Conservation (phyloP, 2,888 invertebrate genomes). For the Campopleginae sp. region DNA sequence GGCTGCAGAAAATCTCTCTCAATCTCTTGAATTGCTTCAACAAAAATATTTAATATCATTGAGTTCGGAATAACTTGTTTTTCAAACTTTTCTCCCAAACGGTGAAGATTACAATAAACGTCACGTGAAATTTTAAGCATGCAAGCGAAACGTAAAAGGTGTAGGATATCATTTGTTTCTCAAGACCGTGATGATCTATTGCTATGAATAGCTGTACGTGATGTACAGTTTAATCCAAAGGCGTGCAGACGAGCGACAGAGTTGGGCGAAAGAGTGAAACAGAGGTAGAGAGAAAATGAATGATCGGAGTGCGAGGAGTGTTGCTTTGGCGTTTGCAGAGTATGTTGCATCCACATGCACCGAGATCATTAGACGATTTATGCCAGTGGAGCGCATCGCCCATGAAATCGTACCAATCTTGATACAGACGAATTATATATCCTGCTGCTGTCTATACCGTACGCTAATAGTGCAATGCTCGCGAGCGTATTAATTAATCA, state of each 20-base stretch:
- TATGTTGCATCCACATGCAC: conserved; percentile 31
- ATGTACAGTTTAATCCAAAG: conserved; percentile 56
- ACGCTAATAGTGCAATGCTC: conserved; percentile 55
- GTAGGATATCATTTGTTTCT: not conserved
- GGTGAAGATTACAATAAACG: too few species aligned
- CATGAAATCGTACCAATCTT: conserved; percentile 68
- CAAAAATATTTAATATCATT: not conserved
- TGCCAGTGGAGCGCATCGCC: conserved; percentile 67
- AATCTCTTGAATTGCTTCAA: too few species aligned
- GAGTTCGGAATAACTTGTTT: not conserved
- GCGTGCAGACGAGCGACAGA: conserved; percentile 14
- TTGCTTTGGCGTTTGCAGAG: not conserved
- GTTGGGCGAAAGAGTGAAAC: not conserved
- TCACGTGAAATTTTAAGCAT: not conserved
- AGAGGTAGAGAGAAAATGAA: not conserved
- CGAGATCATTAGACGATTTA: conserved; percentile 61
- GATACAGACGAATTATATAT: conserved; percentile 65
- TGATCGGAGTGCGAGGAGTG: not conserved
- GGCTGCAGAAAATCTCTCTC: not conserved
- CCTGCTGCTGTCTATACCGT: conserved; percentile 51
- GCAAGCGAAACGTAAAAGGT: not conserved
- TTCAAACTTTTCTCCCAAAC: not conserved
- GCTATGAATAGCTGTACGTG: conserved; percentile 45
- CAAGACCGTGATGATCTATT: conserved; percentile 35
- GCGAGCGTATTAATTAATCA: conserved; percentile 65